A percentile compares a stretch with the other conserved stretches of the same genome.
Conservation (phyloP, 2,797 vertebrate species). For the Spea hammondii region DNA sequence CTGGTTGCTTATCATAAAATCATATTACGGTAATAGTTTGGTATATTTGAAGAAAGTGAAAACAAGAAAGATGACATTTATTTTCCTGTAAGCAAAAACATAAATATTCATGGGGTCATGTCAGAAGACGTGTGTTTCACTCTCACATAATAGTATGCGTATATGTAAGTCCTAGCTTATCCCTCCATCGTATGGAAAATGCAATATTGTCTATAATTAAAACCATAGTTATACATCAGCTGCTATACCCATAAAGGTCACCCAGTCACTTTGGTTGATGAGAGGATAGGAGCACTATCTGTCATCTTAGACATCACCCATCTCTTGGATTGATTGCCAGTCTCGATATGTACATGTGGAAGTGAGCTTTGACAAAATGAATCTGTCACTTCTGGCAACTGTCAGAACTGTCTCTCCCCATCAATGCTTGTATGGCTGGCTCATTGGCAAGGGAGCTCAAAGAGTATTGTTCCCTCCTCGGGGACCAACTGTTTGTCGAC, state of each 20-base stretch:
- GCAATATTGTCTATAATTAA: constrained; percentile 65
- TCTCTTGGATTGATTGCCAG: constrained; percentile 66
- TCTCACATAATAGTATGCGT: too few relatives aligned
- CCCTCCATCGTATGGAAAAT: constrained; percentile 48
- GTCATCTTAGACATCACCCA: constrained; percentile 62
- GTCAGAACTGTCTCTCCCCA: constrained; percentile 58
- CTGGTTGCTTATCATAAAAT: too few relatives aligned
- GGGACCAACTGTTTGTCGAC: constrained; percentile 56
- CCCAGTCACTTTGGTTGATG: constrained; percentile 66
- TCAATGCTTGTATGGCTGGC: constrained; percentile 47
- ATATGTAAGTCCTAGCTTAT: constrained; percentile 53
- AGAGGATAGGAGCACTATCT: constrained; percentile 70
- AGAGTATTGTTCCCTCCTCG: constrained; percentile 15
- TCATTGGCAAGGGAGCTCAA: constrained; percentile 47
- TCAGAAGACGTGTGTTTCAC: too few relatives aligned
- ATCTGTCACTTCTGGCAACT: constrained; percentile 57
- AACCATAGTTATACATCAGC: constrained; percentile 64
- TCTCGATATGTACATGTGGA: constrained; percentile 52
- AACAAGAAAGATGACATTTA: too few relatives aligned
- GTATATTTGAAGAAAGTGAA: too few relatives aligned
- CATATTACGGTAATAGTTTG: too few relatives aligned
- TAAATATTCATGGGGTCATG: too few relatives aligned
- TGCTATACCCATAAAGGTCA: constrained; percentile 74
- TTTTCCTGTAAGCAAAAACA: too few relatives aligned
- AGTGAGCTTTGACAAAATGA: constrained; percentile 49